phyloP scores from a whole-genome alignment of 2,888 invertebrate genomes.

The Trachelus stipa region DNA sequence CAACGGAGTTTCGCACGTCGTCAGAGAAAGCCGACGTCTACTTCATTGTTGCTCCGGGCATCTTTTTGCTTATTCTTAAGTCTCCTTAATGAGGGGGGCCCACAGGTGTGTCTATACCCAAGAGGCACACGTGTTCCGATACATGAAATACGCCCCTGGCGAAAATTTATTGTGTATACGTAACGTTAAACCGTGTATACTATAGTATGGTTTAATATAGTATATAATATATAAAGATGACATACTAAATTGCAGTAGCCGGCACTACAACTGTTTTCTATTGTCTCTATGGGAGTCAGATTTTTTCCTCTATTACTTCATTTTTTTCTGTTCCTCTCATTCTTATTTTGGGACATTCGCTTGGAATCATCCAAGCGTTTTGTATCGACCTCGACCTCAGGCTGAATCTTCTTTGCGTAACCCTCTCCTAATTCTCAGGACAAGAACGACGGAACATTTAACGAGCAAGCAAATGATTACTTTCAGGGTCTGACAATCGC shows the following conservation, averaged over 20 bases:
- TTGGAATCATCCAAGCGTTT: not conserved
- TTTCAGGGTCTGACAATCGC: not conserved
- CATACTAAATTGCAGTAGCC: not conserved
- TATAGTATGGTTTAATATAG: not conserved
- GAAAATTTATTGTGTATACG: not conserved
- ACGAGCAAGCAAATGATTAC: not conserved
- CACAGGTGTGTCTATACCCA: not conserved
- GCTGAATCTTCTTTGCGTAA: not conserved
- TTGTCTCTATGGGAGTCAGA: not conserved
- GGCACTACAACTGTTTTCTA: not conserved
- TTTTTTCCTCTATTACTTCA: not conserved
- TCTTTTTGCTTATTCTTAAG: not conserved
- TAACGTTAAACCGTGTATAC: not conserved
- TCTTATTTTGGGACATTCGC: not conserved
- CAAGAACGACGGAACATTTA: not conserved
- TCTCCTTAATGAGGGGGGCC: not conserved
- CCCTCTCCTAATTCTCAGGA: not conserved
- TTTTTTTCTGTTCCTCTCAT: not conserved
- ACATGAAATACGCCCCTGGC: not conserved
- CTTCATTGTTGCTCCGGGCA: not conserved
- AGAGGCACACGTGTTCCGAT: not conserved
- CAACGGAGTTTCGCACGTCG: not conserved
- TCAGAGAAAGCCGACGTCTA: not conserved
- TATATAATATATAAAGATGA: not conserved
- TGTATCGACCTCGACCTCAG: not conserved